These are phyloP conservation scores for Vanessa cardui DNA, from an alignment of 2,888 invertebrate genomes.

Conservation along the genomic window DNA sequence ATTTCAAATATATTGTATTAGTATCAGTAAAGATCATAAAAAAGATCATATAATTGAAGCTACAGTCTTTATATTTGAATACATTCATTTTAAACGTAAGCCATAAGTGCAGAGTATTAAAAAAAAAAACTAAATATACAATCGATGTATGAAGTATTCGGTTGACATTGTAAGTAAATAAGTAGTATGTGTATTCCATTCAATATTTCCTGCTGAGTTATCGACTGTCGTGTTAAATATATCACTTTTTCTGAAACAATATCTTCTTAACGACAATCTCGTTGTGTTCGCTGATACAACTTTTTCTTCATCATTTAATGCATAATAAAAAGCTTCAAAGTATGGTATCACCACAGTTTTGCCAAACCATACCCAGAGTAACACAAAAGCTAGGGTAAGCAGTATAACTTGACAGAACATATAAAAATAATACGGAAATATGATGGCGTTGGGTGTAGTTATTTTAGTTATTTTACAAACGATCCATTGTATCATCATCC, in stretches of 20 bases:
- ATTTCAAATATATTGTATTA: no score
- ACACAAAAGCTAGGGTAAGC: constrained; percentile 53
- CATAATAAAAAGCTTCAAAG: constrained; percentile 51
- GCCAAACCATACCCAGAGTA: constrained; percentile 62
- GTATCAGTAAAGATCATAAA: no score
- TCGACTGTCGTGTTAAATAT: constrained; percentile 60
- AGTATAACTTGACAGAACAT: constrained; percentile 69
- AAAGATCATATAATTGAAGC: no score
- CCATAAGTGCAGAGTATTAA: no score
- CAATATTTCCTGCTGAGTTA: constrained; percentile 33
- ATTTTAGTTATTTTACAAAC: constrained; percentile 66
- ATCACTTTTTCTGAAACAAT: constrained; percentile 72
- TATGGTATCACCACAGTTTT: constrained; percentile 57
- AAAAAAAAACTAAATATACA: constrained; percentile 8
- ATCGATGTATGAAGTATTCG: constrained; percentile 38
- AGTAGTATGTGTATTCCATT: constrained; percentile 15
- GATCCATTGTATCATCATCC: constrained; percentile 71
- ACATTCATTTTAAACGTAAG: no score
- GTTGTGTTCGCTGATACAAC: constrained; percentile 34
- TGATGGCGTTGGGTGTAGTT: constrained; percentile 64
- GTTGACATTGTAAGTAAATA: constrained; percentile 32
- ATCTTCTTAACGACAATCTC: constrained; percentile 59
- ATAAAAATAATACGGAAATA: constrained; percentile 73
- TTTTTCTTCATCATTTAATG: constrained; percentile 39
- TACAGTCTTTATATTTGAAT: no score